phyloP scores from a whole-genome alignment of 1,140 invertebrate genomes.

The Camponotus floridanus region DNA sequence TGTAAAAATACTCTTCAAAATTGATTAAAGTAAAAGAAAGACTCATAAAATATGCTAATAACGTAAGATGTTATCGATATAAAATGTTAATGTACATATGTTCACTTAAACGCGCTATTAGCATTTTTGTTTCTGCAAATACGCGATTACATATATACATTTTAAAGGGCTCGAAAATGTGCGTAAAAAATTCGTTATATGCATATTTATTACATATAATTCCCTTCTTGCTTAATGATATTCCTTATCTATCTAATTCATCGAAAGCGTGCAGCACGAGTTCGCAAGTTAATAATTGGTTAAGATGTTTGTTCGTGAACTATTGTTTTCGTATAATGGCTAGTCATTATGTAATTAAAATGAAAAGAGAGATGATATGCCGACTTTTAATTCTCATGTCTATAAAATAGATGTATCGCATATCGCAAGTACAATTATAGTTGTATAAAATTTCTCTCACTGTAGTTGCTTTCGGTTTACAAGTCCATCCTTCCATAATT shows the following conservation, averaged over 20 bases:
- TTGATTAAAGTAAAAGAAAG: neutral
- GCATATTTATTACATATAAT: neutral
- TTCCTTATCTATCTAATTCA: constrained; percentile 29
- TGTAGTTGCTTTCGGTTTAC: constrained; percentile 15
- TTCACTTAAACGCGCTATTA: neutral
- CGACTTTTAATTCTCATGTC: constrained; percentile 30
- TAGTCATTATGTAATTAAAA: constrained; percentile 24
- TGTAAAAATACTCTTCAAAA: neutral
- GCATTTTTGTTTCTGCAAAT: constrained; percentile 4
- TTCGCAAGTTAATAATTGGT: constrained; percentile 38
- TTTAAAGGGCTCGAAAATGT: neutral
- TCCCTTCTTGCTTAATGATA: constrained; percentile 20
- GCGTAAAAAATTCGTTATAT: neutral
- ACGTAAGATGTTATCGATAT: neutral
- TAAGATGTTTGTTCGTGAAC: neutral
- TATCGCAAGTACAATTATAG: neutral
- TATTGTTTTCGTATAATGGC: constrained; percentile 27
- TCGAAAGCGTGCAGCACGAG: constrained; percentile 13
- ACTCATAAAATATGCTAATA: neutral
- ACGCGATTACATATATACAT: neutral
- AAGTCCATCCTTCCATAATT: constrained; percentile 33
- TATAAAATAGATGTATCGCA: neutral
- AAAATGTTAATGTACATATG: neutral
- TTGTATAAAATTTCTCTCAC: constrained; percentile 8
- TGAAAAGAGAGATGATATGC: neutral